Evolutionary conservation across 2,797 vertebrate species (phyloP).

Genomic region (Poecilia picta): DNA sequence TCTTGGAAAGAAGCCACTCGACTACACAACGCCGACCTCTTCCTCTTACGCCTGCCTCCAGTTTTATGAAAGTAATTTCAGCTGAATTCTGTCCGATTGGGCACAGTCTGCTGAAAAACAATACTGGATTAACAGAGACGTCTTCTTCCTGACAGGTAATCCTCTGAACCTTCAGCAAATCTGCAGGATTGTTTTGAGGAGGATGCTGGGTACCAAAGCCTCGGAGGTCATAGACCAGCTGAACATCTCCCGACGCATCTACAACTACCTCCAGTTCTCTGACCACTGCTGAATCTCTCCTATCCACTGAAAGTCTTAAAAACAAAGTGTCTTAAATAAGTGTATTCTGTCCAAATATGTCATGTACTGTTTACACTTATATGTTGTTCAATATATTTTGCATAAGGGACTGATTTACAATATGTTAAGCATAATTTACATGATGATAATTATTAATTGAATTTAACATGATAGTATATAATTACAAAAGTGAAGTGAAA

Average conservation of each 20-base stretch:
- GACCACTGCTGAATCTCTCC: constrained; percentile 11
- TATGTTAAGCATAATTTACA: no score
- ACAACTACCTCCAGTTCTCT: constrained; percentile 77
- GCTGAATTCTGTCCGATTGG: background rate
- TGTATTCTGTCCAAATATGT: background rate
- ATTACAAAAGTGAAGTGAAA: no score
- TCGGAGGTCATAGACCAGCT: constrained; percentile 82
- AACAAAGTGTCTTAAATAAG: background rate
- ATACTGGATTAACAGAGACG: background rate
- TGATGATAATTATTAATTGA: no score
- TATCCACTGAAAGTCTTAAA: background rate
- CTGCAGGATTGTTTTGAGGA: constrained; percentile 84
- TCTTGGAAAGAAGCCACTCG: constrained; percentile 80
- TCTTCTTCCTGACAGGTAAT: constrained; percentile 64
- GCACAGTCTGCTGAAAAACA: background rate
- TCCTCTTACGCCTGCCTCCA: constrained; percentile 78
- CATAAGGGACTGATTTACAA: no score
- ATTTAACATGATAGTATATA: no score
- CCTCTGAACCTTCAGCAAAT: constrained; percentile 87
- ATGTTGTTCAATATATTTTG: no score
- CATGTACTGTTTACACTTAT: no score
- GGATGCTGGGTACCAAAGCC: constrained; percentile 76
- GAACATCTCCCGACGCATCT: constrained; percentile 79
- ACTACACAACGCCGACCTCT: constrained; percentile 83
- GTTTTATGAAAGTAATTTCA: constrained; percentile 84